A percentile compares a stretch with the other conserved stretches of the same genome.
Conservation (phyloP, 2,113 vertebrate genomes). For the Oncorhynchus masou region DNA sequence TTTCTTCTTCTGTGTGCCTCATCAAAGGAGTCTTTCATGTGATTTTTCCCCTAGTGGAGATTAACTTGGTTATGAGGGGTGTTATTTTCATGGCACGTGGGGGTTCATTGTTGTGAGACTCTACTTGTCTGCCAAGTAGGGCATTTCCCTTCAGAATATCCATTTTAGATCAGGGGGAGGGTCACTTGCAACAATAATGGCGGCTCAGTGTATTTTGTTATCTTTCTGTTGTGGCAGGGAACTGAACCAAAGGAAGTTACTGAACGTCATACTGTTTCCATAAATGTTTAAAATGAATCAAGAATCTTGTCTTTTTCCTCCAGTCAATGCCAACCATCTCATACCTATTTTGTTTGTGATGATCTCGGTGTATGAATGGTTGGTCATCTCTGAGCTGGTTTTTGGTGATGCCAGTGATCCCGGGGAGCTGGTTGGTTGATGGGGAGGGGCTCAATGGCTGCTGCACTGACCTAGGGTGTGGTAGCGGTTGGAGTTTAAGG, state of each 20-base stretch:
- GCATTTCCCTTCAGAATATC: slow-evolving; percentile 45
- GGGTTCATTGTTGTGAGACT: slow-evolving; percentile 59
- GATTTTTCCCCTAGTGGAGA: slow-evolving; percentile 42
- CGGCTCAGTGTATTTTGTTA: neutral
- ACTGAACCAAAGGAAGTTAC: neutral
- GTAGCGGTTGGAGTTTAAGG: slow-evolving; percentile 65
- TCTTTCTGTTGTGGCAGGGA: neutral
- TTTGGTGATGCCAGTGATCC: neutral
- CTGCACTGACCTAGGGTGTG: slow-evolving; percentile 50
- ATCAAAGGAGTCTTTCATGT: slow-evolving; percentile 32
- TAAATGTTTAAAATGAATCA: neutral
- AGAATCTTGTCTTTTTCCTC: neutral
- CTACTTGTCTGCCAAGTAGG: slow-evolving; percentile 57
- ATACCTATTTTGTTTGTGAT: neutral
- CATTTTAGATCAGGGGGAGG: neutral
- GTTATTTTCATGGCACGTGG: slow-evolving; percentile 58
- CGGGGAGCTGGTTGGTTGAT: slow-evolving; percentile 21
- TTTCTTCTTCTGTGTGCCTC: slow-evolving; percentile 4
- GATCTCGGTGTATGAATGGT: neutral
- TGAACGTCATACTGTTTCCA: neutral
- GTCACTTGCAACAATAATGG: neutral
- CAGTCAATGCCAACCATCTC: too few relatives aligned
- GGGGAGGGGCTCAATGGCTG: slow-evolving; percentile 32
- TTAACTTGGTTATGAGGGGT: slow-evolving; percentile 42
- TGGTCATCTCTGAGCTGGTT: neutral